Percentiles rank a stretch among this genome's conserved stretches.
phyloP scores from a whole-genome alignment of 23 tunicate species.

The Halocynthia roretzi region DNA sequence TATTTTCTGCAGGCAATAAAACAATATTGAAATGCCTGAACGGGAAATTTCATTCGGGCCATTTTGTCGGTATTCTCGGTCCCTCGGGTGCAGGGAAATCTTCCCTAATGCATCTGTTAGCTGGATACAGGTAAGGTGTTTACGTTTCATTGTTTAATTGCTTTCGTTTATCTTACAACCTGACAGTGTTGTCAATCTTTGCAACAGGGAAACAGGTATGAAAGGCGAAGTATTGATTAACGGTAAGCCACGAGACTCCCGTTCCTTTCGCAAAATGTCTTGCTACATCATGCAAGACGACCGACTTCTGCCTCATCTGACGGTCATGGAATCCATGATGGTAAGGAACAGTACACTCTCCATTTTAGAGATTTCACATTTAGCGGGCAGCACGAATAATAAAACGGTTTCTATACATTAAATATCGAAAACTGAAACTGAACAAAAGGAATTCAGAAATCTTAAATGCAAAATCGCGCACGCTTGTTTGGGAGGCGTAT shows the following conservation, averaged over 20 bases:
- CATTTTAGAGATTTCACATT: no score
- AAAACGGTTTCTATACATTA: not conserved
- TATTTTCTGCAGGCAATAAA: constrained; percentile 62
- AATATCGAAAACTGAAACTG: not conserved
- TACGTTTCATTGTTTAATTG: not conserved
- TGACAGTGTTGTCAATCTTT: not conserved
- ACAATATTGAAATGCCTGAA: constrained; percentile 89
- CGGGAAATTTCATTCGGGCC: constrained; percentile 67
- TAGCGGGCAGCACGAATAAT: no score
- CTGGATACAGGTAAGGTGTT: constrained; percentile 76
- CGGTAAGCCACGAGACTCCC: constrained; percentile 58
- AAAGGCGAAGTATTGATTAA: constrained; percentile 83
- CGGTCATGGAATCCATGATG: constrained; percentile 99
- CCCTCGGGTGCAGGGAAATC: constrained; percentile 99
- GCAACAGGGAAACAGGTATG: constrained; percentile 72
- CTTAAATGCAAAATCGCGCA: no score
- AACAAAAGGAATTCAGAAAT: no score
- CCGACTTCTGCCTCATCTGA: constrained; percentile 85
- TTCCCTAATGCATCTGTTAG: constrained; percentile 82
- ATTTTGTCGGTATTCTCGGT: constrained; percentile 85
- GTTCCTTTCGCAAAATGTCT: constrained; percentile 82
- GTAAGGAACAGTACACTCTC: constrained; percentile 19
- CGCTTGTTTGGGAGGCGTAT: no score
- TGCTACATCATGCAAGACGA: constrained; percentile 99
- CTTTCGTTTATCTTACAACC: not conserved